Conservation (phyloP, 2,797 vertebrate species). For the Sebastiscus albofasciatus region DNA sequence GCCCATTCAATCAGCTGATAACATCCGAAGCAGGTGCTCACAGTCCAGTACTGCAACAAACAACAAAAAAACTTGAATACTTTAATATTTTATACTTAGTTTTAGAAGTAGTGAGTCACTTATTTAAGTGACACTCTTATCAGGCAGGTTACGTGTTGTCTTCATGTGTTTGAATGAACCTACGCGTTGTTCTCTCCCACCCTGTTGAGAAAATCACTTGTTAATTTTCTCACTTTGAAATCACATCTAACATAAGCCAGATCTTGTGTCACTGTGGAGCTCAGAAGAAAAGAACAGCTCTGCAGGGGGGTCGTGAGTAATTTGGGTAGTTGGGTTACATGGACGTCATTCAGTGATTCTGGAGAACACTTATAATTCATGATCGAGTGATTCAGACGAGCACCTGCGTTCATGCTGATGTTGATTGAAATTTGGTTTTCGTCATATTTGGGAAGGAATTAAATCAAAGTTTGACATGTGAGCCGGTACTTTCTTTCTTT, state of each 20-base stretch:
- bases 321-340: neutral
- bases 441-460: neutral
- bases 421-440: neutral
- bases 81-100: neutral
- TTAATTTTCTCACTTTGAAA: constrained; percentile 28
- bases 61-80: no score
- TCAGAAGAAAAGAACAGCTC: constrained; percentile 11
- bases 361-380: neutral
- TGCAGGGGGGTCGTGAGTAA: constrained; percentile 7
- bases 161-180: neutral
- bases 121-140: neutral
- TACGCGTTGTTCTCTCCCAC: neutral
- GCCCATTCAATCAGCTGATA: neutral
- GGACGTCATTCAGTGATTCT: neutral
- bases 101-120: neutral
- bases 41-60: neutral
- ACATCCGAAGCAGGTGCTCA: neutral
- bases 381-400: neutral
- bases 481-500: neutral
- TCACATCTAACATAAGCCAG: neutral
- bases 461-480: neutral
- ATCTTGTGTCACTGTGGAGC: neutral
- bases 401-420: neutral
- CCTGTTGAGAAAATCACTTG: neutral
- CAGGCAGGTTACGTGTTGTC: neutral